Evolutionary conservation across 1,140 invertebrate genomes (phyloP).

Genomic region (Philotrypesis tridentata): DNA sequence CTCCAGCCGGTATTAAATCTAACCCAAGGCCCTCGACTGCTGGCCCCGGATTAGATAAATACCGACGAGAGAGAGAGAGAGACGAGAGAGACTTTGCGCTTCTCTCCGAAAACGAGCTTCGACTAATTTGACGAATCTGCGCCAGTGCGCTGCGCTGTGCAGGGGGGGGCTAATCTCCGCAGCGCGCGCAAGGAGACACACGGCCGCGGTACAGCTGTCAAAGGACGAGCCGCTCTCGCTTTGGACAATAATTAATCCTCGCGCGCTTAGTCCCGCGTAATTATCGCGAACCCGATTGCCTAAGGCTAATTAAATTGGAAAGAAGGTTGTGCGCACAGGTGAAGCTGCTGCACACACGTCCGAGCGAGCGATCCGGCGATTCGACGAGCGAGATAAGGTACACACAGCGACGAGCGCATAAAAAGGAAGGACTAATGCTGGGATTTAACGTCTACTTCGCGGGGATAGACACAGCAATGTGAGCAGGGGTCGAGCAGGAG

Average conservation of each 20-base stretch:
- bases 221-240: neutral
- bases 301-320: neutral
- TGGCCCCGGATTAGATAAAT: slow-evolving; percentile 30
- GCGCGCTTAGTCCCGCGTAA: neutral
- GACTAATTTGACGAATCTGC: slow-evolving; percentile 22
- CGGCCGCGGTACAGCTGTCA: no score
- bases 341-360: no score
- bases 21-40: neutral
- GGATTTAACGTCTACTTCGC: neutral
- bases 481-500: neutral
- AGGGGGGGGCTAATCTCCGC: no score
- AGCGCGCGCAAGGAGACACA: no score
- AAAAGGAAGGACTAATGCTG: neutral
- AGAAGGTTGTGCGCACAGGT: no score
- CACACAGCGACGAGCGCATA: neutral
- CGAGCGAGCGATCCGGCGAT: neutral
- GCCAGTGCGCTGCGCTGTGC: no score
- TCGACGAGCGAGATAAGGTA: neutral
- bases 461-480: neutral
- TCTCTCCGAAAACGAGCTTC: neutral
- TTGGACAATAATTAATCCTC: neutral
- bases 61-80: no score
- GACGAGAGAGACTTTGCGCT: neutral
- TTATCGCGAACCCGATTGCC: neutral
- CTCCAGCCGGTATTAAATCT: slow-evolving; percentile 20